phyloP scores from a whole-genome alignment of 2,888 invertebrate species.

The Noctua comes region DNA sequence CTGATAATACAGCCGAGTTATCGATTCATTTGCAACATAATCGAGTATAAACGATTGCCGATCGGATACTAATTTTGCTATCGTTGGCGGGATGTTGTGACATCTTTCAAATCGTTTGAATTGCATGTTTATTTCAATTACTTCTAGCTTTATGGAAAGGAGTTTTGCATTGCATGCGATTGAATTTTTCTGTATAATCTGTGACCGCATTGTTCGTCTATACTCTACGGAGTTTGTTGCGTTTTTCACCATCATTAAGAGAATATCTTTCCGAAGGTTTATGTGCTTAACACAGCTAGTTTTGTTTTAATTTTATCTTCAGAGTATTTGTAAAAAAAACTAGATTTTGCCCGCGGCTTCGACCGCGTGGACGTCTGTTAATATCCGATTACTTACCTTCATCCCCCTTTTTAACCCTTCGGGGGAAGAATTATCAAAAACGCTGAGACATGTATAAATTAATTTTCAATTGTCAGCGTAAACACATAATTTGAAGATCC shows the following conservation, averaged over 20 bases:
- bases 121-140: slow-evolving; percentile 33
- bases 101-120: slow-evolving; percentile 51
- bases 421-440: too few relatives aligned
- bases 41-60: slow-evolving; percentile 66
- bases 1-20: slow-evolving; percentile 73
- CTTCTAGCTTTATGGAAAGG: slow-evolving; percentile 8
- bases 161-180: background rate
- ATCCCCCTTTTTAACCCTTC: too few relatives aligned
- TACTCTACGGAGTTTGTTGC: background rate
- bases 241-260: background rate
- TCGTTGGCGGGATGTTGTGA: slow-evolving; percentile 51
- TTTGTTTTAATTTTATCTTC: background rate
- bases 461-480: too few relatives aligned
- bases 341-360: too few relatives aligned
- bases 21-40: slow-evolving; percentile 76
- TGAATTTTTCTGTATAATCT: background rate
- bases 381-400: too few relatives aligned
- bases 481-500: too few relatives aligned
- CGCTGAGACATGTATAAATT: too few relatives aligned
- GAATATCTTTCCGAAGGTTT: background rate
- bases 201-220: background rate
- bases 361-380: too few relatives aligned
- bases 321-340: background rate
- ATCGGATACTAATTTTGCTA: slow-evolving; percentile 48
- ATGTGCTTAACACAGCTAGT: background rate